Conservation (phyloP, 2,888 invertebrate genomes). For the Brachylomia viminalis region DNA sequence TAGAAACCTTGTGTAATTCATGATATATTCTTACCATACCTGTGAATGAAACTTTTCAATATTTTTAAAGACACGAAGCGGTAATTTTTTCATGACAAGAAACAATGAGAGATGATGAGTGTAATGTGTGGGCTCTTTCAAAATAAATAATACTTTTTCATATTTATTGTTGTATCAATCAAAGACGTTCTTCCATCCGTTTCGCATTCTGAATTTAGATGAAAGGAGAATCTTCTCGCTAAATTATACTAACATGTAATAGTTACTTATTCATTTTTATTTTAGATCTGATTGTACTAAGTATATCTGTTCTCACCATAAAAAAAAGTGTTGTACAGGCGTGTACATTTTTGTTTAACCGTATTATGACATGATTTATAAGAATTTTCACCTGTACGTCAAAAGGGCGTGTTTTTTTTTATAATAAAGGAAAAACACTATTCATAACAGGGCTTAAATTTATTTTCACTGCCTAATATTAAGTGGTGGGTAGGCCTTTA, state of each 20-base stretch:
- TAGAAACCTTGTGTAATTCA: background rate
- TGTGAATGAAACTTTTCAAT: background rate
- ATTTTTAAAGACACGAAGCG: background rate
- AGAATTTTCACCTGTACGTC: background rate
- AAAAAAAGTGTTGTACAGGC: background rate
- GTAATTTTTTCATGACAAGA: background rate
- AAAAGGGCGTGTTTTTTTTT: background rate
- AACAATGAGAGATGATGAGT: background rate
- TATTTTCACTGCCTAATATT: background rate
- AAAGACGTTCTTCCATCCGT: background rate
- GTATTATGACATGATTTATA: background rate
- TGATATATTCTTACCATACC: background rate
- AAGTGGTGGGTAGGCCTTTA: too few species aligned
- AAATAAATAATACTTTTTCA: slow-evolving; percentile 1
- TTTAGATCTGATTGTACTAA: background rate
- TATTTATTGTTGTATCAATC: background rate
- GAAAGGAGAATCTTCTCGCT: background rate
- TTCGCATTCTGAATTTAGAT: background rate
- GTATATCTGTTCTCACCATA: background rate
- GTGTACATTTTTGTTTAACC: background rate
- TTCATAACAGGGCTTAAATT: background rate
- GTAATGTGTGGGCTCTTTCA: background rate
- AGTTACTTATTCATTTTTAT: background rate
- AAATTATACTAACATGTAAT: background rate
- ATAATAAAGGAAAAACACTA: background rate